These are phyloP conservation scores for Caretta caretta DNA, from an alignment of 2,113 vertebrate genomes.

Conservation along the genomic window DNA sequence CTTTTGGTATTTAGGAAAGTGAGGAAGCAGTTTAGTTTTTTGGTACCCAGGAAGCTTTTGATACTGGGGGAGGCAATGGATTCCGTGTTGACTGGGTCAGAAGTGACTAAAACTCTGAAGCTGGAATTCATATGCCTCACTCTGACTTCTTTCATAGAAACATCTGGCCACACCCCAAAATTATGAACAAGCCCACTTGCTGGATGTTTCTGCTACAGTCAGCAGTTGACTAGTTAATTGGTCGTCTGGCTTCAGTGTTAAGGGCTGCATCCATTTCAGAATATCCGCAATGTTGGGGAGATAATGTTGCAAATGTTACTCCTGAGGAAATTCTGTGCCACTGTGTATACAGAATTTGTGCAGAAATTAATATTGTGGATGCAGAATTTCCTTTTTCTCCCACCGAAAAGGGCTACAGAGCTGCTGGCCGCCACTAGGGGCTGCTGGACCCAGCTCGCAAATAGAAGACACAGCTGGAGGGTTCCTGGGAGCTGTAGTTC, in stretches of 20 bases:
- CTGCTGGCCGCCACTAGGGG: too few relatives aligned
- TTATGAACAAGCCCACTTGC: neutral
- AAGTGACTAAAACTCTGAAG: neutral
- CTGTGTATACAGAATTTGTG: too few relatives aligned
- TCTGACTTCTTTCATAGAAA: neutral
- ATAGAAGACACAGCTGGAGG: too few relatives aligned
- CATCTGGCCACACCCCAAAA: neutral
- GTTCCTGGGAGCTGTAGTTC: too few relatives aligned
- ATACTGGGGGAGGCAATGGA: neutral
- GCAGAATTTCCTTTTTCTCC: too few relatives aligned
- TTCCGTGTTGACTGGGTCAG: neutral
- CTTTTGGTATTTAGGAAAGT: neutral
- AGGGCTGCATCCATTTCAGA: neutral
- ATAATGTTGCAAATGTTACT: neutral
- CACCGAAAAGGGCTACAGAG: too few relatives aligned
- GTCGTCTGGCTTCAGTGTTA: neutral
- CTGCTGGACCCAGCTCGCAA: too few relatives aligned
- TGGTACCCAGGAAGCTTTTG: neutral
- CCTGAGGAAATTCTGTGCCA: too few relatives aligned
- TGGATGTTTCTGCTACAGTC: neutral
- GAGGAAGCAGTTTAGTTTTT: neutral
- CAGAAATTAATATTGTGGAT: too few relatives aligned
- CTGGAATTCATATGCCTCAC: neutral
- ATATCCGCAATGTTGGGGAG: constrained; percentile 5
- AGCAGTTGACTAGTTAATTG: neutral